phyloP scores from a whole-genome alignment of 2,113 vertebrate genomes.

The Callorhinus ursinus region DNA sequence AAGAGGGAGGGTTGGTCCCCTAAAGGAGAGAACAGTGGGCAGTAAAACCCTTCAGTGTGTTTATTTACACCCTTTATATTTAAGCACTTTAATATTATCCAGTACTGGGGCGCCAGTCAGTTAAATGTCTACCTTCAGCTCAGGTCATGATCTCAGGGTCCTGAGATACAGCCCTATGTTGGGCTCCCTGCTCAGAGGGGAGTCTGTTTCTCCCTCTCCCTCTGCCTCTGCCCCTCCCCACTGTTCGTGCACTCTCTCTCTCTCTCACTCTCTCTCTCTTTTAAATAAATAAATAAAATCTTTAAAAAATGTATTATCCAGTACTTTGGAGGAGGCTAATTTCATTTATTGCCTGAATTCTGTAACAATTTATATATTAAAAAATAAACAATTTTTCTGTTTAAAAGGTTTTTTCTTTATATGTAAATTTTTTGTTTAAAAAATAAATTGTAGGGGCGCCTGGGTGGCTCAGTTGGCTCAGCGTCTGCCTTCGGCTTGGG shows the following conservation, averaged over 20 bases:
- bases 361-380: not conserved
- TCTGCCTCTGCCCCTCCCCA: too few relatives aligned
- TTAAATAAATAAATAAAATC: too few relatives aligned
- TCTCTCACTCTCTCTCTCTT: too few relatives aligned
- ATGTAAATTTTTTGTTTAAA: conserved; percentile 40
- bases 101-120: not conserved
- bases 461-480: not conserved
- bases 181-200: not conserved
- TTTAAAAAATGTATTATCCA: too few relatives aligned
- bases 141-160: too few relatives aligned
- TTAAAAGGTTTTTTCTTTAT: conserved; percentile 33
- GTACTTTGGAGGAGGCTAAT: not conserved
- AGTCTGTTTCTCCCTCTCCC: not conserved
- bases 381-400: not conserved
- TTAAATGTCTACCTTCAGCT: too few relatives aligned
- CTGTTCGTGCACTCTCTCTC: too few relatives aligned
- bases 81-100: not conserved
- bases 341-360: not conserved
- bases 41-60: not conserved
- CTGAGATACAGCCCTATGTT: too few relatives aligned
- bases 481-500: not conserved
- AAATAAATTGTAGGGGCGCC: not conserved
- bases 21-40: not conserved
- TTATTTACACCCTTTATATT: not conserved
- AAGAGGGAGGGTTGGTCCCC: not conserved